These are phyloP conservation scores for Tachina fera DNA, from an alignment of 2,888 invertebrate species.

Conservation along the genomic window DNA sequence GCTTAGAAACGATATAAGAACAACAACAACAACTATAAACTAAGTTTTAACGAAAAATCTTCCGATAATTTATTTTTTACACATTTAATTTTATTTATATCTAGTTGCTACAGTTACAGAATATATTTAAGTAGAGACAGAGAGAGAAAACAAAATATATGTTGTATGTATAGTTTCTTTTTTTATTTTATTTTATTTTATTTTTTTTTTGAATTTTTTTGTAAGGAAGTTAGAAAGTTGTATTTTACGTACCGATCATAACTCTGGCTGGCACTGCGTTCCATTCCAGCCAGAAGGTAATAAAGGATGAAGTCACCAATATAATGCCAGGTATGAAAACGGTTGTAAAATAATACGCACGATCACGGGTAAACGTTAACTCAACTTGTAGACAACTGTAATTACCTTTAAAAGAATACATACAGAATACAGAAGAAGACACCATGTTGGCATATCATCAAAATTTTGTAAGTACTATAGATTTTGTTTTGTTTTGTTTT, in stretches of 20 bases:
- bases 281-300: constrained; percentile 99
- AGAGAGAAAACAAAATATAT: constrained; percentile 56
- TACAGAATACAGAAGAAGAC: constrained; percentile 72
- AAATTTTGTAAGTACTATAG: constrained; percentile 65
- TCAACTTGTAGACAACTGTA: constrained; percentile 98
- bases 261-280: constrained; percentile 98
- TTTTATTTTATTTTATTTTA: too few species aligned
- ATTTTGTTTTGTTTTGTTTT: constrained; percentile 12
- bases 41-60: constrained; percentile 29
- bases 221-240: constrained; percentile 57
- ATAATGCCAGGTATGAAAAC: constrained; percentile 98
- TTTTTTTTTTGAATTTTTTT: constrained; percentile 14
- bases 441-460: constrained; percentile 72
- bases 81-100: constrained; percentile 45
- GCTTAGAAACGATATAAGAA: constrained; percentile 42
- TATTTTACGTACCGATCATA: constrained; percentile 92
- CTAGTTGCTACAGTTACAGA: constrained; percentile 51
- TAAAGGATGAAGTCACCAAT: constrained; percentile 97
- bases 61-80: constrained; percentile 5
- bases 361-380: constrained; percentile 96
- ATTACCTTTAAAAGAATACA: constrained; percentile 88
- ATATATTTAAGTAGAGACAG: constrained; percentile 53
- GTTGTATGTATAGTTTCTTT: constrained; percentile 57
- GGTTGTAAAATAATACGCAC: constrained; percentile 98
- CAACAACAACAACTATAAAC: constrained; percentile 49